Percentiles rank a stretch among this genome's conserved stretches.
phyloP scores from a whole-genome alignment of 2,113 vertebrate species.

The Cygnus buccinator region DNA sequence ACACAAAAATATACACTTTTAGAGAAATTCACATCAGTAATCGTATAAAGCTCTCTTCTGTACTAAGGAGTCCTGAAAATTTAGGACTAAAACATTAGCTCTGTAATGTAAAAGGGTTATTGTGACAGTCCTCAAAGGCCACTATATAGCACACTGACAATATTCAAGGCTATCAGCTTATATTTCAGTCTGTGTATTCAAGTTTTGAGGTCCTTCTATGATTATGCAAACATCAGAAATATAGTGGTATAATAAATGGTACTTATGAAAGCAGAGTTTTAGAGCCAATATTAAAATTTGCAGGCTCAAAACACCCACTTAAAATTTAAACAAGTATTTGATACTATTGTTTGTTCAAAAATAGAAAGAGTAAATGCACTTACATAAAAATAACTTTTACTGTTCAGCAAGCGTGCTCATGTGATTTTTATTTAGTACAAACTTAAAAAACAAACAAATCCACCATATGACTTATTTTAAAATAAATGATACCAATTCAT shows the following conservation, averaged over 20 bases:
- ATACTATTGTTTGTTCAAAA: slow-evolving; percentile 43
- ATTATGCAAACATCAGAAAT: slow-evolving; percentile 69
- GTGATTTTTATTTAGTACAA: slow-evolving; percentile 73
- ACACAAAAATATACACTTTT: slow-evolving; percentile 89
- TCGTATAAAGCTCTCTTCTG: slow-evolving; percentile 84
- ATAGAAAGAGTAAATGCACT: slow-evolving; percentile 75
- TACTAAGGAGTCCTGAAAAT: slow-evolving; percentile 80
- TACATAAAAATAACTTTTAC: slow-evolving; percentile 66
- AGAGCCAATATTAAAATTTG: slow-evolving; percentile 57
- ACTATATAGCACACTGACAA: slow-evolving; percentile 74
- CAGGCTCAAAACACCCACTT: slow-evolving; percentile 63
- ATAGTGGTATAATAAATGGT: slow-evolving; percentile 76
- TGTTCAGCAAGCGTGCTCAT: slow-evolving; percentile 71
- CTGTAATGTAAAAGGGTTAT: slow-evolving; percentile 76
- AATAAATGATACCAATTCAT: slow-evolving; percentile 57
- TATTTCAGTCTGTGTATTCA: slow-evolving; percentile 76
- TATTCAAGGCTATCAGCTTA: slow-evolving; percentile 79
- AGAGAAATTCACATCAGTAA: slow-evolving; percentile 87
- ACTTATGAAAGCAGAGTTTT: slow-evolving; percentile 43
- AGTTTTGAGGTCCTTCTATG: slow-evolving; percentile 80
- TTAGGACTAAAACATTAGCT: slow-evolving; percentile 81
- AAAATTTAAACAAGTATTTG: slow-evolving; percentile 16
- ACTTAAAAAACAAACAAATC: slow-evolving; percentile 39
- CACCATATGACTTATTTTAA: slow-evolving; percentile 24
- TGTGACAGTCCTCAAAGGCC: slow-evolving; percentile 83